These are phyloP conservation scores for Chamaea fasciata DNA, from an alignment of 2,113 vertebrate species.

Conservation along the genomic window DNA sequence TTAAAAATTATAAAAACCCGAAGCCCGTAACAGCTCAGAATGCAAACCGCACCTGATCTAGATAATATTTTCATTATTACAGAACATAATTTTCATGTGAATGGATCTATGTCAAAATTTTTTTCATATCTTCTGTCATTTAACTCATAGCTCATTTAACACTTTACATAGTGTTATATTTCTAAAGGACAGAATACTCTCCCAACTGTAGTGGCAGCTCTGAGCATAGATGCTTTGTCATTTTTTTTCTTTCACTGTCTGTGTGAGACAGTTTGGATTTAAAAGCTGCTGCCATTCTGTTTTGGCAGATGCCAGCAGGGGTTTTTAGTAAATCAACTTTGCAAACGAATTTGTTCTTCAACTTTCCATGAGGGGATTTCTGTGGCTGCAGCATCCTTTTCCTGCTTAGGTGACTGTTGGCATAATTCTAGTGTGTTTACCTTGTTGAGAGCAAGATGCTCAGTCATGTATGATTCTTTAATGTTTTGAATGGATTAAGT, in stretches of 20 bases:
- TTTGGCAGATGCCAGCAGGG: neutral
- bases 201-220: neutral
- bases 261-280: neutral
- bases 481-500: neutral
- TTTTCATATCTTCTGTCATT: neutral
- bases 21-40: neutral
- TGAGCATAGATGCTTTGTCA: rapidly evolving
- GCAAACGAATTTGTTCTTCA: neutral
- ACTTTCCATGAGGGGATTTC: neutral
- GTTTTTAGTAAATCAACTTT: neutral
- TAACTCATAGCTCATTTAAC: neutral
- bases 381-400: neutral
- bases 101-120: neutral
- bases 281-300: neutral
- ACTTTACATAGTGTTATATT: neutral
- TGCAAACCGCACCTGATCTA: neutral
- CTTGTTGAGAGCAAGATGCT: neutral
- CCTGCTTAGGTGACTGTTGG: neutral
- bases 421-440: neutral
- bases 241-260: neutral
- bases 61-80: neutral
- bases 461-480: neutral
- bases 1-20: neutral
- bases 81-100: neutral
- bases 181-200: neutral